Conservation (phyloP, 2,797 vertebrate species). For the Steatocranus sp. region DNA sequence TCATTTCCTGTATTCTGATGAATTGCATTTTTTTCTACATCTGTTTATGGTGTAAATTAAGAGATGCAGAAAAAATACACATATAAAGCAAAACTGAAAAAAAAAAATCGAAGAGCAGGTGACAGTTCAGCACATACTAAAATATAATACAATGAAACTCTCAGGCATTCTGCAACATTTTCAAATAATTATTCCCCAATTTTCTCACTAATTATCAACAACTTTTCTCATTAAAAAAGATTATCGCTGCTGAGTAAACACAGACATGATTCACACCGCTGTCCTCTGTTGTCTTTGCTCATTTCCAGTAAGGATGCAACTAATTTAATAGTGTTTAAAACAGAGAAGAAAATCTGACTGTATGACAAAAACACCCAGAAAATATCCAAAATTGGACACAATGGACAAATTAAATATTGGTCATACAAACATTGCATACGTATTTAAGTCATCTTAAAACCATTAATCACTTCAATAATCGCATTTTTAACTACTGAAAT, state of each 20-base stretch:
- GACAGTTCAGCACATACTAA: background rate
- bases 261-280: background rate
- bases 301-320: background rate
- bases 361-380: background rate
- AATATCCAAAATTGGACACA: background rate
- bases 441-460: no score
- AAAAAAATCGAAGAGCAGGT: background rate
- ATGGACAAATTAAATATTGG: no score
- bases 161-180: background rate
- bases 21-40: background rate
- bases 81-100: background rate
- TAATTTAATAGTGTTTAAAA: background rate
- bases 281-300: background rate
- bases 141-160: background rate
- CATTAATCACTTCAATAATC: no score
- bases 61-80: background rate
- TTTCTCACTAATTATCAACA: background rate
- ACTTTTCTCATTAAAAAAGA: background rate
- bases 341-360: accelerated
- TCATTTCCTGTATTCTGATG: background rate
- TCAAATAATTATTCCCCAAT: background rate
- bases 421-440: no score
- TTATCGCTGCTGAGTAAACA: background rate
- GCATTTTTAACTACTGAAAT: no score
- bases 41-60: background rate